A percentile compares a stretch with the other conserved stretches of the same genome.
Evolutionary conservation across 37 sponge, comb jelly and placozoan species (phyloP).

Genomic region (Bolinopsis microptera): DNA sequence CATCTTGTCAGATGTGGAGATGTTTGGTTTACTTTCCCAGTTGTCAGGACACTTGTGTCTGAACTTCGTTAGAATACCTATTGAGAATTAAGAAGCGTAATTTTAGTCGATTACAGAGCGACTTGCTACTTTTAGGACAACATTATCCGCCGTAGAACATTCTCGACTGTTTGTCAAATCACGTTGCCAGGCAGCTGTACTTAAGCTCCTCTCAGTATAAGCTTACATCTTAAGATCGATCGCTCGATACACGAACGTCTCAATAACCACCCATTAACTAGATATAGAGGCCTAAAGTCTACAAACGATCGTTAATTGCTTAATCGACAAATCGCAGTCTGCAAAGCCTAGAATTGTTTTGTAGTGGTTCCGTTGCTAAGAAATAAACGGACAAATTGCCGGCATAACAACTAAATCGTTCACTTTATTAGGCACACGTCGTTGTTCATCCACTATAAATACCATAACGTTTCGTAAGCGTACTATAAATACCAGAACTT

Average conservation of each 20-base stretch:
- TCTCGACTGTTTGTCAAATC: background rate
- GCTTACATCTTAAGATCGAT: no score
- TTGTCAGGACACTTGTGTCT: background rate
- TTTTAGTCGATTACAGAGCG: background rate
- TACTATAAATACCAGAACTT: no score
- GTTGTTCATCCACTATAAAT: no score
- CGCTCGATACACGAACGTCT: no score
- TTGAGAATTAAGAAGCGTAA: background rate
- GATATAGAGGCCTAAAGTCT: background rate
- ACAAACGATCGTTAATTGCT: no score
- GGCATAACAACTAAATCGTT: background rate
- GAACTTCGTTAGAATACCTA: no score
- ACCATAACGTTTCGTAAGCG: no score
- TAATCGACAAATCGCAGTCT: background rate
- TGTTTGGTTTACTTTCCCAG: background rate
- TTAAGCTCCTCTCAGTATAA: background rate
- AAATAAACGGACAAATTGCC: background rate
- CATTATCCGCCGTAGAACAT: background rate
- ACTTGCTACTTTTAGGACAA: background rate
- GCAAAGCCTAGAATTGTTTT: background rate
- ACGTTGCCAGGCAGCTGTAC: background rate
- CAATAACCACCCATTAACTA: background rate
- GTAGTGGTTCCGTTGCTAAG: background rate
- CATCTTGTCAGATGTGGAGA: background rate
- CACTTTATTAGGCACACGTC: no score